These are phyloP conservation scores for Nomada lathburiana DNA, from an alignment of 2,888 invertebrate species.

Conservation along the genomic window DNA sequence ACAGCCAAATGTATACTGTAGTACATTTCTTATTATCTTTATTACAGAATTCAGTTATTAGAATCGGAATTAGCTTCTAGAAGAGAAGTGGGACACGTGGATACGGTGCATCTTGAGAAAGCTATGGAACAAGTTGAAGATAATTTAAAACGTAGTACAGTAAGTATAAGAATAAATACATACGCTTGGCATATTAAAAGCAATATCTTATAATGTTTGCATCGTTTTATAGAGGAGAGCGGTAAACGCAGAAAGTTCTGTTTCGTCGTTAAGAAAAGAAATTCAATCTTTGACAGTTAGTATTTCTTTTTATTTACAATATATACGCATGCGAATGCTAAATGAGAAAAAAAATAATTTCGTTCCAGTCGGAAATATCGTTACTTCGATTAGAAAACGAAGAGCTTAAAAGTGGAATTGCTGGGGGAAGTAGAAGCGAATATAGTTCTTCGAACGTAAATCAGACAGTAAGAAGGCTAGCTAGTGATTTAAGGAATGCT, in stretches of 20 bases:
- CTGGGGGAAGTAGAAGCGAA: conserved; percentile 84
- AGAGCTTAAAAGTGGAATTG: conserved; percentile 84
- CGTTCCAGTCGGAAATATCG: conserved; percentile 85
- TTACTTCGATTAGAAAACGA: conserved; percentile 86
- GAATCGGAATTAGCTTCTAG: conserved; percentile 86
- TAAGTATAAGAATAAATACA: conserved; percentile 76
- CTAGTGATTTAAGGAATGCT: conserved; percentile 87
- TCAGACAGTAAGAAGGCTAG: conserved; percentile 85
- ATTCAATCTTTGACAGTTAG: conserved; percentile 89
- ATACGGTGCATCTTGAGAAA: conserved; percentile 86
- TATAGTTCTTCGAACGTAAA: conserved; percentile 71
- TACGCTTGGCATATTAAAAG: background rate
- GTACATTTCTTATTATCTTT: conserved; percentile 2
- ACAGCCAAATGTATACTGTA: background rate
- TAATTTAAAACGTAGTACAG: conserved; percentile 86
- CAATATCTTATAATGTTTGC: background rate
- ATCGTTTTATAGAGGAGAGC: conserved; percentile 86
- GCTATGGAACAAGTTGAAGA: conserved; percentile 87
- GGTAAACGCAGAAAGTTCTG: conserved; percentile 87
- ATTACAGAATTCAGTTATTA: conserved; percentile 85
- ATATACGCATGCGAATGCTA: background rate
- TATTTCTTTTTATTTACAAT: conserved; percentile 41
- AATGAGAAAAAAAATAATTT: conserved; percentile 32
- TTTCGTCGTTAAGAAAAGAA: conserved; percentile 89
- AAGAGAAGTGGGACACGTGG: conserved; percentile 85